A percentile compares a stretch with the other conserved stretches of the same genome.
Conservation (phyloP, 2,797 vertebrate species). For the Oryzias sinensis region DNA sequence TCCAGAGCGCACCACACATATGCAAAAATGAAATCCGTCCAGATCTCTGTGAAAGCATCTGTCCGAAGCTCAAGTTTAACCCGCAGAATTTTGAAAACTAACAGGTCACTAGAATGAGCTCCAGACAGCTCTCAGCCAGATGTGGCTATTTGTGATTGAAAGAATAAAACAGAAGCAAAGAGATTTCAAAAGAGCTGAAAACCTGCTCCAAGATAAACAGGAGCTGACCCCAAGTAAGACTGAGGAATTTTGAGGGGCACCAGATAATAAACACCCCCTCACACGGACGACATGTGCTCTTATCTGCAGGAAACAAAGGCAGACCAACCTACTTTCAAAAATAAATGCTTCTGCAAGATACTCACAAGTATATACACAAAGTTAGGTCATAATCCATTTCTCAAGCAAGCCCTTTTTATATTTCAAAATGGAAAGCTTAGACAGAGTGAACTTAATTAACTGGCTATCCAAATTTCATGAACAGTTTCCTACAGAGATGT, state of each 20-base stretch:
- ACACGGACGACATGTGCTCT: conserved; percentile 54
- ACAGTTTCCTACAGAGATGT: conserved; percentile 67
- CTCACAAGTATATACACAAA: conserved; percentile 21
- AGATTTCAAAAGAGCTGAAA: conserved; percentile 32
- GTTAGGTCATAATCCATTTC: conserved; percentile 25
- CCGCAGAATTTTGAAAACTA: neutral
- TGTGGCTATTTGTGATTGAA: conserved; percentile 8
- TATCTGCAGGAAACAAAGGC: conserved; percentile 63
- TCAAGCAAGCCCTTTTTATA: conserved; percentile 45
- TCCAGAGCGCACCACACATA: neutral
- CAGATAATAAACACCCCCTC: conserved; percentile 69
- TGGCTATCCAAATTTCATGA: conserved; percentile 39
- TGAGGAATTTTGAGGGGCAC: conserved; percentile 42
- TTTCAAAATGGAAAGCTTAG: conserved; percentile 44
- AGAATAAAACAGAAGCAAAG: conserved; percentile 3
- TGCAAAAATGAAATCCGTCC: neutral
- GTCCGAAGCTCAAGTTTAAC: conserved; percentile 9
- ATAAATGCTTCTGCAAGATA: conserved; percentile 66
- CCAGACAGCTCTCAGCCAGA: conserved; percentile 5
- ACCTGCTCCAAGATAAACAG: conserved; percentile 47
- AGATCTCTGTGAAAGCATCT: neutral
- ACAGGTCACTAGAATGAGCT: conserved; percentile 4
- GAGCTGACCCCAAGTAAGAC: conserved; percentile 25
- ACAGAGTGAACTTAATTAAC: conserved; percentile 40
- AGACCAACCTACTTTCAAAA: conserved; percentile 67